phyloP scores from a whole-genome alignment of 2,888 invertebrate genomes.

The Catocala fraxini region DNA sequence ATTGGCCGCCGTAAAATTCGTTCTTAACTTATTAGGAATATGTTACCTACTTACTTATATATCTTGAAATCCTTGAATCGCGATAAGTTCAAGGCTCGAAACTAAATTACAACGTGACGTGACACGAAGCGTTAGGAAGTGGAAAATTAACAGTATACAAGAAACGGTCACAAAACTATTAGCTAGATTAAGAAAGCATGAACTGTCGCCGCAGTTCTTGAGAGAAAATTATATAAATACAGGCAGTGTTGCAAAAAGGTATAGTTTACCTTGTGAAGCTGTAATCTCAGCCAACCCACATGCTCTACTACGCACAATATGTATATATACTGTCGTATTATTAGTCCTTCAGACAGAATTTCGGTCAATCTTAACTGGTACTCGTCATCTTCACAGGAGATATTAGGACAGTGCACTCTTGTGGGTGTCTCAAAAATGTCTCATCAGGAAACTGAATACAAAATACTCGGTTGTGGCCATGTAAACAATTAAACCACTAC shows the following conservation, averaged over 20 bases:
- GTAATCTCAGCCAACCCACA: neutral
- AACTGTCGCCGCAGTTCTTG: constrained; percentile 16
- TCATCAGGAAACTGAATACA: too few species aligned
- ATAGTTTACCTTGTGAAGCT: neutral
- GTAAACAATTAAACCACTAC: too few species aligned
- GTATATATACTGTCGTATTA: neutral
- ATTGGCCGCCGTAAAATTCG: too few species aligned
- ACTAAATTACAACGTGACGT: neutral
- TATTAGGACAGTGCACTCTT: too few species aligned
- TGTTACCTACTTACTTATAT: too few species aligned
- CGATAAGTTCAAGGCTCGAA: constrained; percentile 3
- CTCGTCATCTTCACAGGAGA: too few species aligned
- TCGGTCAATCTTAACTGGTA: too few species aligned
- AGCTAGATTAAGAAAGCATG: constrained; percentile 46
- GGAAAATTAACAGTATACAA: constrained; percentile 18
- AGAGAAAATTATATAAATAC: constrained; percentile 19
- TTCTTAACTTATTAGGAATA: too few species aligned
- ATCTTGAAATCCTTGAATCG: neutral
- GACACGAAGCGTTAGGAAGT: constrained; percentile 10
- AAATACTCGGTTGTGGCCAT: too few species aligned
- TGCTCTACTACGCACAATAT: neutral
- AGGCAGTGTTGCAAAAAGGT: too few species aligned
- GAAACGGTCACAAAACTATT: constrained; percentile 37
- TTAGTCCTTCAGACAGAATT: too few species aligned
- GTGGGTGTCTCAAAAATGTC: too few species aligned